Base-by-base conservation (phyloP, 92 coral and sea anemone genomes). In the Metridium senile region DNA sequence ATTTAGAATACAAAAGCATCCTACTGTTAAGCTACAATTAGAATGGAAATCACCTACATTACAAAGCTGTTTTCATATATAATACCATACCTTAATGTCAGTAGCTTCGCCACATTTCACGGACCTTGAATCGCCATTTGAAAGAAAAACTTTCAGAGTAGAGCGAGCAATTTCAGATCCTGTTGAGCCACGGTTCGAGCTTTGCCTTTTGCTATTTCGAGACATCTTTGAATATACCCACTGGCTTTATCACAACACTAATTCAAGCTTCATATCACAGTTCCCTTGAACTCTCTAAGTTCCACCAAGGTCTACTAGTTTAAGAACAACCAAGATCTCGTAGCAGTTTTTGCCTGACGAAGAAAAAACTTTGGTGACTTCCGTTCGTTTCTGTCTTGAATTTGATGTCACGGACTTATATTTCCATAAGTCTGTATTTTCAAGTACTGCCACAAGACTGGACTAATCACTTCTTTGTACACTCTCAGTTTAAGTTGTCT, bases 71-170 rank as follows among this genome's bases (percentile, higher is more conserved):
- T 26, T 62, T 39, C 18, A 17, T 54, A 29, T 8, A 19, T 65
- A 10, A 35, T 32, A 9, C 28, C 88, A 30, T 56, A 92, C 99
- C 97, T 95, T 95, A 26, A 95, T 82, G 69, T 95, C 99, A 35
- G 99, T 95, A 4, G 96, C 92, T 72, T 95, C 99, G 61, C 99
- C 97, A 47, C 93, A 95, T 83, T 95, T 95, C 11, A 95, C 96
- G 59, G 97, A 89, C 76, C 99, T 81, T 33, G 97, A 92, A 58
- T 93, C 99, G 45, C 97, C 99, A 72, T 95, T 95, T 25, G 99
- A 90, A 22, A 95, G 93, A 43, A 85, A 81, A 58, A 95, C 99
- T 85, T 92, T 95, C 58, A 95, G 81, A 1, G 99, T 95, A 17
- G 99, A 93, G 21, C 99, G 91, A 70, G 94, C 90, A 28, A 87